A percentile compares a stretch with the other conserved stretches of the same genome.
These are phyloP conservation scores for Lathronympha strigana DNA, from an alignment of 2,888 invertebrate genomes.

Conservation along the genomic window DNA sequence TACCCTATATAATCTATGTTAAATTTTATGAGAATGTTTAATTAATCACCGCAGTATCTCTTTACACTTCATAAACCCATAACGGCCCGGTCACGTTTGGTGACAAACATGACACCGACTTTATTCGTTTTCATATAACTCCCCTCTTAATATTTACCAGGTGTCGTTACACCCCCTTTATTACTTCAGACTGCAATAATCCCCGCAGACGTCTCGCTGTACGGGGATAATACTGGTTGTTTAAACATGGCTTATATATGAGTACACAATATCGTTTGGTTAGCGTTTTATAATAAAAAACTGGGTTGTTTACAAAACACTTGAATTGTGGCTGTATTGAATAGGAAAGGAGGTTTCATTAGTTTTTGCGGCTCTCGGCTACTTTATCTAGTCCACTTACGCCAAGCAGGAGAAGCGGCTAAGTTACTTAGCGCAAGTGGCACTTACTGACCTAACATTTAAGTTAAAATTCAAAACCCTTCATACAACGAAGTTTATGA, in stretches of 20 bases:
- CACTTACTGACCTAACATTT: too few species aligned
- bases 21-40: slow-evolving; percentile 5
- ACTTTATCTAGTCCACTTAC: too few species aligned
- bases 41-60: slow-evolving; percentile 27
- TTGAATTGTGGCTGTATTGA: background rate
- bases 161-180: slow-evolving; percentile 74
- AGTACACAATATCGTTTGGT: slow-evolving; percentile 49
- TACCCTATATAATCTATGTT: background rate
- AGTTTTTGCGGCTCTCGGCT: too few species aligned
- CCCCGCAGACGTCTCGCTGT: slow-evolving; percentile 57
- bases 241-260: slow-evolving; percentile 57
- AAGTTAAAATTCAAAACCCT: too few species aligned
- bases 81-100: slow-evolving; percentile 57
- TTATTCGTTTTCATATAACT: slow-evolving; percentile 63
- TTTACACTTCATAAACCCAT: slow-evolving; percentile 28
- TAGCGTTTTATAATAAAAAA: slow-evolving; percentile 43
- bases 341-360: background rate
- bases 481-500: too few species aligned
- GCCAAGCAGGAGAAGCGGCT: too few species aligned
- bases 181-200: slow-evolving; percentile 74
- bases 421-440: too few species aligned
- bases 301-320: slow-evolving; percentile 11
- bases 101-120: slow-evolving; percentile 64
- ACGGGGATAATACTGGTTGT: slow-evolving; percentile 63
- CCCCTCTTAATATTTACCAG: slow-evolving; percentile 78